A percentile compares a stretch with the other conserved stretches of the same genome.
Evolutionary conservation across 1,140 invertebrate species (phyloP).

Genomic region (Ceratina calcarata): DNA sequence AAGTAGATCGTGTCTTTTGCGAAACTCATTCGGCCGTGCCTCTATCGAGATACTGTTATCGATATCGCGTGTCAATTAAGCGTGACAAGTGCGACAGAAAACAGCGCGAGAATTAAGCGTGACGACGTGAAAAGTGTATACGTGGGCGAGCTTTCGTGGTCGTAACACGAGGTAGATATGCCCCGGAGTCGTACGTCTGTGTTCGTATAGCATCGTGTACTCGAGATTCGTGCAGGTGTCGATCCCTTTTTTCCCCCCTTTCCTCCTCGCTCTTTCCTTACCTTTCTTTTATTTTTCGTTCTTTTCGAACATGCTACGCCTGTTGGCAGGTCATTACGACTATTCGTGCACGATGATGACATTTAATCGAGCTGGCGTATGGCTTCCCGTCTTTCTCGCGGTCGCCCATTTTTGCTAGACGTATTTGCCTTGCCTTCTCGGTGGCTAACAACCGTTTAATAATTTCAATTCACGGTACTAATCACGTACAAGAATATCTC

Average conservation of each 20-base stretch:
- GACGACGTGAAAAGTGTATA: slow-evolving; percentile 32
- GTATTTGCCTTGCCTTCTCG: neutral
- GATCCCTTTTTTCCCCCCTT: slow-evolving; percentile 23
- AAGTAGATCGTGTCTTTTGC: slow-evolving; percentile 11
- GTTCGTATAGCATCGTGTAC: slow-evolving; percentile 1
- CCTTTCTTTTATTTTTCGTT: neutral
- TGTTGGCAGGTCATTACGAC: slow-evolving; percentile 54
- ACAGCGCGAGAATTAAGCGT: slow-evolving; percentile 39
- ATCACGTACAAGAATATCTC: too few relatives aligned
- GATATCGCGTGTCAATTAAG: slow-evolving; percentile 54
- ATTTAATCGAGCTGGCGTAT: slow-evolving; percentile 50
- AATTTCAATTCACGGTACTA: neutral
- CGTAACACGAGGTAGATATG: slow-evolving; percentile 10
- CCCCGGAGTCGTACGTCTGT: neutral
- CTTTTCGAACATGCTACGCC: slow-evolving; percentile 9
- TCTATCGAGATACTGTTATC: slow-evolving; percentile 36
- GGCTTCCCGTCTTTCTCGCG: slow-evolving; percentile 43
- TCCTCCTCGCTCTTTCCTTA: neutral
- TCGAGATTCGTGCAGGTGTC: slow-evolving; percentile 15
- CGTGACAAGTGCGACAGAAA: slow-evolving; percentile 39
- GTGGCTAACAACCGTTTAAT: neutral
- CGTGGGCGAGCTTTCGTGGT: slow-evolving; percentile 46
- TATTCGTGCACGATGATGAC: slow-evolving; percentile 45
- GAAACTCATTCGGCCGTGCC: slow-evolving; percentile 24
- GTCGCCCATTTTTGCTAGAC: neutral